Evolutionary conservation across 1,140 invertebrate genomes (phyloP).

Genomic region (Drosophila nannoptera): DNA sequence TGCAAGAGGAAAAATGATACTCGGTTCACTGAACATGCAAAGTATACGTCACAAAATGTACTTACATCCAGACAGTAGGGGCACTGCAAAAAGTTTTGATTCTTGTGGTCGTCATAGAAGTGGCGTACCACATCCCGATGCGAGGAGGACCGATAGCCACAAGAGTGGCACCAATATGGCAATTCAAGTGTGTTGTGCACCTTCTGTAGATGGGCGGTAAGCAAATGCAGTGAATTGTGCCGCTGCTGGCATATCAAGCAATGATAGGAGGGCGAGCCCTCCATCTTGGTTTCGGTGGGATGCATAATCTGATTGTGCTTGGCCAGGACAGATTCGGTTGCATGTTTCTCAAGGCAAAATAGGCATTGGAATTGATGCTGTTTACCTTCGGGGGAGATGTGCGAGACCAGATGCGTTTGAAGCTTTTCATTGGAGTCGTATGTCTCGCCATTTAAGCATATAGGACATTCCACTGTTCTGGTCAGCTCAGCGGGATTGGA

Average conservation of each 20-base stretch:
- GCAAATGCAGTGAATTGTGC: slow-evolving; percentile 82
- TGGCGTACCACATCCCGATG: slow-evolving; percentile 87
- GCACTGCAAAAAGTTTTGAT: slow-evolving; percentile 84
- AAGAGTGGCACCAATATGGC: slow-evolving; percentile 88
- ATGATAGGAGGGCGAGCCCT: slow-evolving; percentile 80
- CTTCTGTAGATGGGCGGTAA: slow-evolving; percentile 87
- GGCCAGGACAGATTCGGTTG: slow-evolving; percentile 79
- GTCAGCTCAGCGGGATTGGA: slow-evolving; percentile 43
- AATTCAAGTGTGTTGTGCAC: slow-evolving; percentile 87
- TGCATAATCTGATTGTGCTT: slow-evolving; percentile 82
- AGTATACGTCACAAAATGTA: background rate
- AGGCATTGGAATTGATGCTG: slow-evolving; percentile 80
- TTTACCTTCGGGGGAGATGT: slow-evolving; percentile 80
- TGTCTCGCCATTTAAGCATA: slow-evolving; percentile 80
- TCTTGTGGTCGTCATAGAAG: slow-evolving; percentile 84
- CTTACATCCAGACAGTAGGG: slow-evolving; percentile 86
- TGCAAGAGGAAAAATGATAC: slow-evolving; percentile 19
- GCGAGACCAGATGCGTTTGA: slow-evolving; percentile 85
- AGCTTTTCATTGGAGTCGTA: slow-evolving; percentile 83
- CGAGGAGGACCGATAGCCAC: slow-evolving; percentile 86
- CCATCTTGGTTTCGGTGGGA: slow-evolving; percentile 82
- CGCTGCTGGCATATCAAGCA: slow-evolving; percentile 85
- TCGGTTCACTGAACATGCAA: background rate
- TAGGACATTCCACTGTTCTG: slow-evolving; percentile 80
- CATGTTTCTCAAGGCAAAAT: slow-evolving; percentile 81